Conservation (phyloP, 2,113 vertebrate species). For the Coturnix japonica region DNA sequence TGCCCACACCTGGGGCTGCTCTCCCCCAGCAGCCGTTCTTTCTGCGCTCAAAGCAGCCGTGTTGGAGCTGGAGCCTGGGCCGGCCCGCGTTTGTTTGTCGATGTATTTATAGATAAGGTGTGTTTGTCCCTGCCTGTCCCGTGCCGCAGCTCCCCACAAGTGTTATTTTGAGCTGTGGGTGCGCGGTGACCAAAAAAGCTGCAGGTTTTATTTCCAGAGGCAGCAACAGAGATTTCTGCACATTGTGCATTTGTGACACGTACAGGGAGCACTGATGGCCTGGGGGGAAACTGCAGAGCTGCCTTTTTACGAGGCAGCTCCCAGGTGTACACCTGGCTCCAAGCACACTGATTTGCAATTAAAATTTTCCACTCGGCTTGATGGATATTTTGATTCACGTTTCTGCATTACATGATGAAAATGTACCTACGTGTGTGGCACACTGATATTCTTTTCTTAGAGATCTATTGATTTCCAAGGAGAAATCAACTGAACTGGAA, state of each 20-base stretch:
- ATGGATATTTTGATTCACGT: neutral
- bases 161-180: conserved; percentile 5
- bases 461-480: neutral
- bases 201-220: neutral
- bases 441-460: neutral
- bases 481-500: neutral
- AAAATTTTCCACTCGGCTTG: neutral
- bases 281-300: neutral
- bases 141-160: neutral
- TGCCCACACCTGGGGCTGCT: too few relatives aligned
- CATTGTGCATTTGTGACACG: neutral
- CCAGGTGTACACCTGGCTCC: neutral
- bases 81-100: neutral
- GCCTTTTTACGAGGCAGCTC: fast-evolving
- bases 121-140: neutral
- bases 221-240: neutral
- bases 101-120: neutral
- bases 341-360: neutral
- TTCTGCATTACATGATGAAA: neutral
- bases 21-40: neutral
- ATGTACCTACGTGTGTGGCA: neutral
- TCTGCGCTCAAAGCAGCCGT: neutral
- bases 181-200: neutral
- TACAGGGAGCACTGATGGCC: neutral
- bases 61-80: too few relatives aligned